Evolutionary conservation across 1,140 invertebrate genomes (phyloP), one percentile per base, ranked within the genome.

Genomic region (Palaemon carinicauda): DNA sequence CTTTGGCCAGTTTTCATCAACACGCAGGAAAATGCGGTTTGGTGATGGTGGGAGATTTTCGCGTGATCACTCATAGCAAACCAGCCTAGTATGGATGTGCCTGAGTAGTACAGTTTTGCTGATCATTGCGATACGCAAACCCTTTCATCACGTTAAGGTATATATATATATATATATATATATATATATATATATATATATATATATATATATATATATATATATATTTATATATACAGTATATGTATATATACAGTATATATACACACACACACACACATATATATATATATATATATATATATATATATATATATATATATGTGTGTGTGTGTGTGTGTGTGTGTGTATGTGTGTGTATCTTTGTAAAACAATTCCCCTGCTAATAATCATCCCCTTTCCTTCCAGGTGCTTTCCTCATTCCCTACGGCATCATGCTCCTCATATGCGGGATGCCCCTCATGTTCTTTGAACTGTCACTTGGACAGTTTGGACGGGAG

Each of bases 401-500:
- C 90, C 83, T 88, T 56, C 74, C 90, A 92, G 94, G 95, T 93
- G 96, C 91, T 92, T 97, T 92, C 94, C 94, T 95, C 17, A 92
- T 96, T 12, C 93, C 94, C 0, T 94, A 95, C 90, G 91, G 94
- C n/a, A 91, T 94, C 7, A 92, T 95, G 1, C 91, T 94, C 50
- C 73, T 95, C 3, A 88, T 94, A 12, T 92, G 95, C 27, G 96
- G 95, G 2, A 92, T 96, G 54, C 96, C 96, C 0, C 92, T 95
- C 19, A 94, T 95, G 53, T 94, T 96, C 81, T 92, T 96, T 82
- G 96, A 97, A 91, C 93, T 96, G 5, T 93, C 95, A 0, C 91
- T 96, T 10, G 96, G 96, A 4, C 96, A 97, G 91, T 94, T 96
- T 89, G 95, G 95, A 54, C 95, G 95, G 90, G 93, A 94, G 90